Evolutionary conservation across 2,888 invertebrate species (phyloP), one percentile per base, ranked within the genome.

Genomic region (Rhamphomyia laevipes): DNA sequence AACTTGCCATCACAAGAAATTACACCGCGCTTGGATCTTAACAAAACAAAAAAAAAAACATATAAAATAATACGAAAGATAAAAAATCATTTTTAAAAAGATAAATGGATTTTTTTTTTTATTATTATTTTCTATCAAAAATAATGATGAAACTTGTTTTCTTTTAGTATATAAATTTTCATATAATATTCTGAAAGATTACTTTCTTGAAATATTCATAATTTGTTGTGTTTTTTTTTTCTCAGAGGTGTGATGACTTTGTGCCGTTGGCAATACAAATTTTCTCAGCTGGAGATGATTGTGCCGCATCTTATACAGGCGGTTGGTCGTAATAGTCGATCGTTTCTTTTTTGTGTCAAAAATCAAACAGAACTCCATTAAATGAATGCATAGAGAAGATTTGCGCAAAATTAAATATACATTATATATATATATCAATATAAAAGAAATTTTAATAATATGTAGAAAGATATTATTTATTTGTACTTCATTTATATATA

Each of bases 281-380:
- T 49, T 49, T 49, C 49, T 27, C 49, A 37, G 49, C 43, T 46
- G 49, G 49, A 46, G 37, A n/a, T n/a, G n/a, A 49, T 42, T 40
- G 18, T 40, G 40, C 17, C 18, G 40, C 18, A 40, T 40, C 18
- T 40, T 16, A 38, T 38, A 11, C 16, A 40, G 18, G 40, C 18
- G 40, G 40, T 40, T 18, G 40, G 40, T 40, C 23, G 23, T n/a
- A n/a, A n/a, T n/a, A n/a, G 23, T 27, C 23, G n/a, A n/a, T n/a
- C 21, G 12, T 38, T 40, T 18, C 18, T 40, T 21, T 40, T 12
- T 21, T 40, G 13, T 40, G 40, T 40, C 40, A 40, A 40, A 40
- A 40, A 40, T 40, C 40, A 40, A 40, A 40, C 18, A 40, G 17
- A 40, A 40, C 18, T 40, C 40, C 40, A 40, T 40, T 40, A 40